Evolutionary conservation across 1,140 invertebrate species (phyloP).

Genomic region (Wasmannia auropunctata): DNA sequence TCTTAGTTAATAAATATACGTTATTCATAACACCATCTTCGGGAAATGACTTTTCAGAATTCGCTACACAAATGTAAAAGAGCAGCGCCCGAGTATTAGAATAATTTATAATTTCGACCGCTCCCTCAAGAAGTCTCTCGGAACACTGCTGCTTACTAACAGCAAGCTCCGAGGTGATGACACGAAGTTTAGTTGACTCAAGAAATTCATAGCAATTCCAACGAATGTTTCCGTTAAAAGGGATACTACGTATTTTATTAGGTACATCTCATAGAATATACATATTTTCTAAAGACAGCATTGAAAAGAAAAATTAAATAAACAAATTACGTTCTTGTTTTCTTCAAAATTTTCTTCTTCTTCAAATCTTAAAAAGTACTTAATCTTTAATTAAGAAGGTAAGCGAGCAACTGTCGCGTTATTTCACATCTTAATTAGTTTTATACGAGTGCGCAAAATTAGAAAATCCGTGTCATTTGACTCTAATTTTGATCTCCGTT

Average conservation of each 20-base stretch:
- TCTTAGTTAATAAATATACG: conserved; percentile 1
- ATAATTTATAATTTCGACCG: conserved; percentile 59
- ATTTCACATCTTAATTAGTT: neutral
- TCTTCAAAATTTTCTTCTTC: too few relatives aligned
- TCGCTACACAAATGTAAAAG: conserved; percentile 1
- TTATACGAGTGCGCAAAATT: neutral
- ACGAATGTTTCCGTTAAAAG: neutral
- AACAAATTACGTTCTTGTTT: neutral
- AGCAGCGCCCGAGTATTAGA: neutral
- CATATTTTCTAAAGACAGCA: neutral
- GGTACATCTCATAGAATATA: neutral
- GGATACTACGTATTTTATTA: neutral
- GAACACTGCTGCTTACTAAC: neutral
- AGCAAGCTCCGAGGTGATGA: conserved; percentile 44
- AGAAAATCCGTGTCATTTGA: neutral
- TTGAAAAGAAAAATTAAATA: neutral
- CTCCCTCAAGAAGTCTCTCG: neutral
- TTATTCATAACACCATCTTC: conserved; percentile 51
- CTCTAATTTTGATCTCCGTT: neutral
- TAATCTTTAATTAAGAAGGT: too few relatives aligned
- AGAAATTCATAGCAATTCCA: conserved; percentile 10
- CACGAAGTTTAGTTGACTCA: conserved; percentile 15
- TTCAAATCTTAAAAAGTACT: too few relatives aligned
- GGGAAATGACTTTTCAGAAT: neutral
- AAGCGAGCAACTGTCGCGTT: neutral